These are phyloP conservation scores for Heliconius hewitsoni DNA, from an alignment of 1,140 invertebrate genomes.

Conservation along the genomic window DNA sequence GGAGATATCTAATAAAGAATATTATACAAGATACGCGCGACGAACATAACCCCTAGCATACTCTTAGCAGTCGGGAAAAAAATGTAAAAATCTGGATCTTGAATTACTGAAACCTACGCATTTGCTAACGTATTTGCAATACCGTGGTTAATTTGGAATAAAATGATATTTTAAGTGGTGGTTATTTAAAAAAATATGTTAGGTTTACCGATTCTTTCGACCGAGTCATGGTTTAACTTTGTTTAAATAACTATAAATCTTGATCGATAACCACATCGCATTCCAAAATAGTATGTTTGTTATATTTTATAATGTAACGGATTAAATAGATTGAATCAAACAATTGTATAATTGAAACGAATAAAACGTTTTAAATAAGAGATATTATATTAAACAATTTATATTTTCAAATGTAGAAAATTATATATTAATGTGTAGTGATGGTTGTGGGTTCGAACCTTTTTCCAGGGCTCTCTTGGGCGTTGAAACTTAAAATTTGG, in stretches of 20 bases:
- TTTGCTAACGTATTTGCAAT: too few relatives aligned
- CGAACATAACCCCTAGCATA: too few relatives aligned
- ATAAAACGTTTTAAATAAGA: neutral
- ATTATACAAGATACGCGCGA: too few relatives aligned
- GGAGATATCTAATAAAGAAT: too few relatives aligned
- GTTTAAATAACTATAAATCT: slow-evolving; percentile 13
- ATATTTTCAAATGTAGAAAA: neutral
- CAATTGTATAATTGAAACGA: neutral
- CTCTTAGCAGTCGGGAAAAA: too few relatives aligned
- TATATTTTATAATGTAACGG: neutral
- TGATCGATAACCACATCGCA: neutral
- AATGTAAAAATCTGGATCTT: too few relatives aligned
- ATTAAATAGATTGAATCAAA: neutral
- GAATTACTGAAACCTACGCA: too few relatives aligned
- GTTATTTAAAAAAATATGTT: neutral
- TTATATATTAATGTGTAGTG: neutral
- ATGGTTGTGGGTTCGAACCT: too few relatives aligned
- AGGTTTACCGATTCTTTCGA: neutral
- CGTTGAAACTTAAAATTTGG: too few relatives aligned
- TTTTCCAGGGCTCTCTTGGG: too few relatives aligned
- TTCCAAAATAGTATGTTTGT: neutral
- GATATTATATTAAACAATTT: too few relatives aligned
- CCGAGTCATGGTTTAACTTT: slow-evolving; percentile 3
- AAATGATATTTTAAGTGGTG: neutral
- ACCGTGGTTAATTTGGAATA: too few relatives aligned